Percentiles rank a stretch among this genome's conserved stretches.
These are phyloP conservation scores for Phyllostomus hastatus DNA, from an alignment of 2,113 vertebrate species.

Conservation along the genomic window DNA sequence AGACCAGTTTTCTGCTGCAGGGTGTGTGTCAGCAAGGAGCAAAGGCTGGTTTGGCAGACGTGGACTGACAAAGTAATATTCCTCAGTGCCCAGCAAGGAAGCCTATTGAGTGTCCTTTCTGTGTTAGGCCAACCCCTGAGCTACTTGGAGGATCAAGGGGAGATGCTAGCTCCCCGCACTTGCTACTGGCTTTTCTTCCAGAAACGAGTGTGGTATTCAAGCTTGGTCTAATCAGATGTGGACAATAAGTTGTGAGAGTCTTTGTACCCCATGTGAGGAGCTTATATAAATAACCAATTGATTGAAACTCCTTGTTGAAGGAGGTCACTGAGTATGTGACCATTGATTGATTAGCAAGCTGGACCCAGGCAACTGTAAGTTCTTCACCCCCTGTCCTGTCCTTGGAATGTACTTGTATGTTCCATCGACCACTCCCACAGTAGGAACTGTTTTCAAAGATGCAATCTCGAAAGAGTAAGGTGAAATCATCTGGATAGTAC, in stretches of 20 bases:
- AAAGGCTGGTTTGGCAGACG: neutral
- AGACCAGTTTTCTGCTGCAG: neutral
- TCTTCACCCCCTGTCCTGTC: neutral
- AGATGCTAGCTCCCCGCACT: neutral
- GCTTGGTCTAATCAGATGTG: neutral
- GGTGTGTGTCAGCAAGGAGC: neutral
- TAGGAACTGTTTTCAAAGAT: neutral
- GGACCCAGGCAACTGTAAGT: neutral
- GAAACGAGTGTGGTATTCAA: neutral
- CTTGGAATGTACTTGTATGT: neutral
- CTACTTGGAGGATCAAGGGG: neutral
- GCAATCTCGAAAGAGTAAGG: neutral
- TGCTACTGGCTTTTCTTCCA: neutral
- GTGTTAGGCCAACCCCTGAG: neutral
- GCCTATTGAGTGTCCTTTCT: neutral
- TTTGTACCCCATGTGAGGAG: neutral
- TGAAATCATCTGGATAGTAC: neutral
- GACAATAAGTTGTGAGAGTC: neutral
- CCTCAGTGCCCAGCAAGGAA: neutral
- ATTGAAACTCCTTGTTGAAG: neutral
- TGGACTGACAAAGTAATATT: neutral
- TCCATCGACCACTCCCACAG: neutral
- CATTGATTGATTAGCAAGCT: neutral
- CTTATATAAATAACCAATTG: neutral
- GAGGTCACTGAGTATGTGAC: neutral